phyloP scores from a whole-genome alignment of 2,888 invertebrate species.

The Amphipyra berbera region DNA sequence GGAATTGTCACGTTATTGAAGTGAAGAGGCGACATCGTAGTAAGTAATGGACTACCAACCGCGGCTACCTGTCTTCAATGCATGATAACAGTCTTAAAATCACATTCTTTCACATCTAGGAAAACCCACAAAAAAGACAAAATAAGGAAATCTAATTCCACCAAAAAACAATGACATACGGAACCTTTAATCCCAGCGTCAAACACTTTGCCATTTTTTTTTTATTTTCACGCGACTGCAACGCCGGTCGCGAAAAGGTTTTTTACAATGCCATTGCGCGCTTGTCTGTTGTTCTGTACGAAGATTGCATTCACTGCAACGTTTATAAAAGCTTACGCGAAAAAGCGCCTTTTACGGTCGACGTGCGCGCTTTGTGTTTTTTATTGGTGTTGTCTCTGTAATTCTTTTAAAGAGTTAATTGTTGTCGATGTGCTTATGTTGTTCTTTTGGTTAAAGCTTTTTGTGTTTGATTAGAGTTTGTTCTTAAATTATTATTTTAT shows the following conservation, averaged over 20 bases:
- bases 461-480: not conserved
- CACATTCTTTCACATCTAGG: too few relatives aligned
- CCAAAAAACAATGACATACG: slow-evolving; percentile 12
- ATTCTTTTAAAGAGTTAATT: slow-evolving; percentile 41
- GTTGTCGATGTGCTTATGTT: slow-evolving; percentile 20
- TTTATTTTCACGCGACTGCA: slow-evolving; percentile 59
- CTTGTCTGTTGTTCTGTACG: slow-evolving; percentile 66
- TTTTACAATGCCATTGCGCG: slow-evolving; percentile 64
- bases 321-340: slow-evolving; percentile 70
- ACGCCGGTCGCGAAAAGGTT: slow-evolving; percentile 57
- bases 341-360: slow-evolving; percentile 66
- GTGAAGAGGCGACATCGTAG: too few relatives aligned
- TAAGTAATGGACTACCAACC: too few relatives aligned
- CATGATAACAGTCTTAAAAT: too few relatives aligned
- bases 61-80: too few relatives aligned
- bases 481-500: not conserved
- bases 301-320: slow-evolving; percentile 73
- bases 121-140: too few relatives aligned
- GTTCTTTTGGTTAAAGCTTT: not conserved
- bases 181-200: slow-evolving; percentile 45
- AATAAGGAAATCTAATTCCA: not conserved
- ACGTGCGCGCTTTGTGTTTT: slow-evolving; percentile 42
- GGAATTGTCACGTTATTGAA: too few relatives aligned
- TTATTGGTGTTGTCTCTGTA: slow-evolving; percentile 40
- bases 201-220: slow-evolving; percentile 30